Evolutionary conservation across 2,797 vertebrate genomes (phyloP), one percentile per base, ranked within the genome.

Genomic region (Hyperoplus immaculatus): DNA sequence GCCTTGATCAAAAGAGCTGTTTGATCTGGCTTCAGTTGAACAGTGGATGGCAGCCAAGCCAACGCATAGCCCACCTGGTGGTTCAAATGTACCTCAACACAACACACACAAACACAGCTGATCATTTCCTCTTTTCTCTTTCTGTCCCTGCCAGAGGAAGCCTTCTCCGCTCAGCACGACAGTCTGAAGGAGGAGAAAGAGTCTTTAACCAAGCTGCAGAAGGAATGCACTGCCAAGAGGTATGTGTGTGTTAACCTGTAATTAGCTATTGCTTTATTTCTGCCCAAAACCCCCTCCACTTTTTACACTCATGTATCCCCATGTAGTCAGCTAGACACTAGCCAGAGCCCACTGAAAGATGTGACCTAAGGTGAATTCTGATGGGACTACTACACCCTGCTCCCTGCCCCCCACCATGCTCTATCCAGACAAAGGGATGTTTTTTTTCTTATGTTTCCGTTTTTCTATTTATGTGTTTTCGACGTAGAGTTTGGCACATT

Each of bases 151-250:
- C 75, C 88, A 99, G 98, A 96, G 95, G 97, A 96, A 80, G 88
- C 69, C 0, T 99, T 97, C 93, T 95, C 95, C 36, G 81, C 87
- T 65, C 95, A 97, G 81, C 94, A 95, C 8, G 93, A 96, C 87
- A 94, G 93, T 86, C 96, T 99, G 85, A 95, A 96, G 78, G 95
- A 94, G 62, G 96, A 98, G 84, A 96, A 94, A 10, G 96, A 97
- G 81, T 96, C 96, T 21, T 88, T 99, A 83, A 91, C 92, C 67
- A 97, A 96, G 86, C 77, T 96, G 83, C 96, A 96, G 81, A 99
- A 98, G 87, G 97, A 98, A 91, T 97, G 97, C 81, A 96, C 97
- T 36, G 97, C 97, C 45, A 99, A 99, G 95, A 98, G 98, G 98
- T 99, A 95, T 93, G 97, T 99, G 95, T 93, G 88, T 69, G 6